Evolutionary conservation across 2,888 invertebrate genomes (phyloP).

Genomic region (Synanthedon tipuliformis): DNA sequence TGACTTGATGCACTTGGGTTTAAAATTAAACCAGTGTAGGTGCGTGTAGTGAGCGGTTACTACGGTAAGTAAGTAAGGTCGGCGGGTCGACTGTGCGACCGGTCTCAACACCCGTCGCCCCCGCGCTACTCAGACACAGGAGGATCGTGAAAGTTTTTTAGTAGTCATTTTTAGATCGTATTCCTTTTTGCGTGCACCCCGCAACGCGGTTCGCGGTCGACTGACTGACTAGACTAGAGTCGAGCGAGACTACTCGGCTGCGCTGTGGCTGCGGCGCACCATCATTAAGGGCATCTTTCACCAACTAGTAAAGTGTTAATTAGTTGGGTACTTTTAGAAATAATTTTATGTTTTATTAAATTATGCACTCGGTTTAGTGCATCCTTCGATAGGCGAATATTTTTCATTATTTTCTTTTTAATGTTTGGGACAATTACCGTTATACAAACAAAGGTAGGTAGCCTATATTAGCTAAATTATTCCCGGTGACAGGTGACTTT

Average conservation of each 20-base stretch:
- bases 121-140: slow-evolving; percentile 34
- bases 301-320: no score
- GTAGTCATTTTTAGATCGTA: not conserved
- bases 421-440: no score
- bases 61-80: slow-evolving; percentile 65
- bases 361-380: no score
- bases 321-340: no score
- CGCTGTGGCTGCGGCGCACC: not conserved
- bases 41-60: slow-evolving; percentile 63
- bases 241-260: not conserved
- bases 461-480: no score
- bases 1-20: slow-evolving; percentile 43
- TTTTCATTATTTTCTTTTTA: no score
- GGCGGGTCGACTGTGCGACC: slow-evolving; percentile 55
- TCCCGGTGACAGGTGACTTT: no score
- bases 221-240: not conserved
- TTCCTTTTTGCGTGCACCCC: slow-evolving; percentile 17
- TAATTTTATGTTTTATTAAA: no score
- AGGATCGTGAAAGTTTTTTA: slow-evolving; percentile 4
- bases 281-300: no score
- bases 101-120: slow-evolving; percentile 54
- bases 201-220: slow-evolving; percentile 16
- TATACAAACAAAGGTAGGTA: no score
- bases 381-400: no score
- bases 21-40: slow-evolving; percentile 30